Conservation (phyloP, 2,113 vertebrate genomes). For the Oreochromis aureus region DNA sequence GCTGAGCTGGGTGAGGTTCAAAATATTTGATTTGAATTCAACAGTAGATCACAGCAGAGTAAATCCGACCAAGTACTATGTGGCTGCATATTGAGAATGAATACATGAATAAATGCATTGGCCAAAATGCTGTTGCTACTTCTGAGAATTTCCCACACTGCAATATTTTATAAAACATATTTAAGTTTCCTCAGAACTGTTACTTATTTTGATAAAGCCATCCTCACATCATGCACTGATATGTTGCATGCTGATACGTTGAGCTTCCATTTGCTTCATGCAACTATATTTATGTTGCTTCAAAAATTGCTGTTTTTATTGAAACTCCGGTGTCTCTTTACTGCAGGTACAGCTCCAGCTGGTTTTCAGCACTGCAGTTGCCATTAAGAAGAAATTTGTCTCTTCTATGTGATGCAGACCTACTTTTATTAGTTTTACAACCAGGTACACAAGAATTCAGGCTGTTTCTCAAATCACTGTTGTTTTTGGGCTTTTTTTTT, state of each 20-base stretch:
- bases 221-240: background rate
- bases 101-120: conserved; percentile 59
- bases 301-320: background rate
- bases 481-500: background rate
- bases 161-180: conserved; percentile 2
- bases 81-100: conserved; percentile 46
- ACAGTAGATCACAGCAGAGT: conserved; percentile 60
- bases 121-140: conserved; percentile 18
- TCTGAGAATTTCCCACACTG: background rate
- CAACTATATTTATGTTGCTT: background rate
- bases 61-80: conserved; percentile 48
- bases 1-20: conserved; percentile 64
- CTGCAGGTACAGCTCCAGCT: conserved; percentile 13
- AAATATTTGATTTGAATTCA: conserved; percentile 71
- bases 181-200: background rate
- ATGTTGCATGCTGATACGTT: too few species aligned
- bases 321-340: background rate
- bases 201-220: background rate
- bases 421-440: conserved; percentile 9
- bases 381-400: conserved; percentile 15
- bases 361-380: background rate
- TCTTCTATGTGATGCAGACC: conserved; percentile 3
- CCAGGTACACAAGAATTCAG: background rate
- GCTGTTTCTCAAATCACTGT: background rate
- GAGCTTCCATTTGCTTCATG: background rate